Evolutionary conservation across 2,888 invertebrate genomes (phyloP), one percentile per base, ranked within the genome.

Genomic region (Julus scandinavius): DNA sequence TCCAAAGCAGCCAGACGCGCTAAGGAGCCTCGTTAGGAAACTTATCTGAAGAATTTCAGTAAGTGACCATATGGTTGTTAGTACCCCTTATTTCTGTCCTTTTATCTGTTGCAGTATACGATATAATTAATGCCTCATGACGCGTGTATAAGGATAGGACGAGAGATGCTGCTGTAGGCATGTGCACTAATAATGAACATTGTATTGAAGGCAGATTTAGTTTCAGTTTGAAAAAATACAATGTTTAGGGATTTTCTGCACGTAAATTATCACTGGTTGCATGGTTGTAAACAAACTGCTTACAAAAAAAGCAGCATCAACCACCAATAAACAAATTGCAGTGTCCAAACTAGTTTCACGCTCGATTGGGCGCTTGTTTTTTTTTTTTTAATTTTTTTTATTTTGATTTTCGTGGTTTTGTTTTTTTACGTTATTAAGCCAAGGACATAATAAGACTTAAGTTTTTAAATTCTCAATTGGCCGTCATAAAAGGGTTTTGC

Each of bases 211-310:
- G n/a, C 63, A n/a, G 63, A 63, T 63, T 63, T 63, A n/a, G 63
- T 63, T 63, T 63, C n/a, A 63, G 5, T 7, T n/a, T n/a, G 3
- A 63, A 63, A 63, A 49, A 49, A 63, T 17, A n/a, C 63, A 63
- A 49, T 9, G 63, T 63, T 63, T 63, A n/a, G 63, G 4, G n/a
- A 63, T 63, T 63, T 17, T n/a, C n/a, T 63, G 1, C 63, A 63
- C 63, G 63, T 63, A 63, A 49, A 63, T n/a, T 63, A 63, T 63
- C 63, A n/a, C n/a, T n/a, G 63, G 63, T 63, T 63, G 63, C n/a
- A 63, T 17, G 49, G 63, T n/a, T 63, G 63, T 63, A 63, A 63
- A 63, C 63, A 63, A 63, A 63, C 63, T n/a, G 17, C n/a, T 17
- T 6, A n/a, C 63, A 63, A 17, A 63, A 63, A 15, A 15, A 17